A percentile compares a stretch with the other conserved stretches of the same genome.
phyloP scores from a whole-genome alignment of 2,113 vertebrate species.

The Pogona vitticeps region DNA sequence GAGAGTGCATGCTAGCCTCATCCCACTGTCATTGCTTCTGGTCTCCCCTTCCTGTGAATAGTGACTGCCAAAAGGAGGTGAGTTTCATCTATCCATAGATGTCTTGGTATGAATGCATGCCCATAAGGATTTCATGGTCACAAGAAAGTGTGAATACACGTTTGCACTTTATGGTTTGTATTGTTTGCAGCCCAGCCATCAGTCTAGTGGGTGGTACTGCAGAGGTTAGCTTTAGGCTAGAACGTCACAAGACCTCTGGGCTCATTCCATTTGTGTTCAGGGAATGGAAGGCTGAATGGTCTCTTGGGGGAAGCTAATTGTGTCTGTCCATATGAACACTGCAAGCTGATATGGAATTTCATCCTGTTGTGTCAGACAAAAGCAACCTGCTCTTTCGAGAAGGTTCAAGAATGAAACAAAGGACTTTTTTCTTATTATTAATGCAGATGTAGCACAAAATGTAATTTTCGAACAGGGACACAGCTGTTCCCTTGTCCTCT shows the following conservation, averaged over 20 bases:
- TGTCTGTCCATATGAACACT: not conserved
- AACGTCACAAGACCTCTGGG: not conserved
- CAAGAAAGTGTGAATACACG: not conserved
- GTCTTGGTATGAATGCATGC: not conserved
- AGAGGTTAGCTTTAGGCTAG: not conserved
- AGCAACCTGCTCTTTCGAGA: not conserved
- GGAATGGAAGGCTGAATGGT: not conserved
- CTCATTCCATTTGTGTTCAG: not conserved
- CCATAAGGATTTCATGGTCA: not conserved
- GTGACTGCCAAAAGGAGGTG: not conserved
- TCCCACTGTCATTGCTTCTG: not conserved
- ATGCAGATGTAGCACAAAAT: slow-evolving; percentile 5
- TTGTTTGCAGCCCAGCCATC: not conserved
- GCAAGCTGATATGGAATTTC: slow-evolving; percentile 9
- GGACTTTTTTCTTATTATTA: not conserved
- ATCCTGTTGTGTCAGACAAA: slow-evolving; percentile 3
- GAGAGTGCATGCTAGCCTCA: not conserved
- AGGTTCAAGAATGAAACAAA: not conserved
- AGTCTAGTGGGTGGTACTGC: not conserved
- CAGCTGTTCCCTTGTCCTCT: slow-evolving; percentile 11
- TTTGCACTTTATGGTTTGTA: not conserved
- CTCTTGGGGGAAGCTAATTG: not conserved
- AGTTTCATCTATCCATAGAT: not conserved
- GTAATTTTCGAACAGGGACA: slow-evolving; percentile 14
- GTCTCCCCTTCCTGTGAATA: not conserved